Percentiles rank a stretch among this genome's conserved stretches.
Evolutionary conservation across 2,797 vertebrate species (phyloP).

Genomic region (Fratercula arctica): DNA sequence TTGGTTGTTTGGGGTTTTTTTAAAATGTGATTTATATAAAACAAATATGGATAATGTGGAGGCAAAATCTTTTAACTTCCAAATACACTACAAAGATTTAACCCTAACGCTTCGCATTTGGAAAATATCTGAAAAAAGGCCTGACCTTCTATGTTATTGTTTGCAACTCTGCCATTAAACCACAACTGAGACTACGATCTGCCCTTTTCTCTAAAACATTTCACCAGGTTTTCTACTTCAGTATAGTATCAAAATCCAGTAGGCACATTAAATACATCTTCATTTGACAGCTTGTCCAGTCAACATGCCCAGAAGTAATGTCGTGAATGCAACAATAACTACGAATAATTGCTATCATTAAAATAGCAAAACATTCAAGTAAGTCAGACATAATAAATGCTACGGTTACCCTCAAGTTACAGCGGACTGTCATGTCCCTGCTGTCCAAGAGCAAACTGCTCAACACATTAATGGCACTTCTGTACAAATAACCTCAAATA

Average conservation of each 20-base stretch:
- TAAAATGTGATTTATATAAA: neutral
- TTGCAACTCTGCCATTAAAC: neutral
- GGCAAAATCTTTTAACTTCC: neutral
- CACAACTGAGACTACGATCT: neutral
- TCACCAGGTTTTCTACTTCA: neutral
- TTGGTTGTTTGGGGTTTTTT: neutral
- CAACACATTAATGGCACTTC: neutral
- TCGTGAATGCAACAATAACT: neutral
- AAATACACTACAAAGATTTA: neutral
- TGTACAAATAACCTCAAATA: conserved; percentile 24
- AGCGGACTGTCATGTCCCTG: neutral
- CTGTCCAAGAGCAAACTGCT: neutral
- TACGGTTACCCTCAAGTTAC: neutral
- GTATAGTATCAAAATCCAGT: neutral
- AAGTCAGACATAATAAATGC: neutral
- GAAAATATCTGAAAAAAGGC: neutral
- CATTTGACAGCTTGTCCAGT: neutral
- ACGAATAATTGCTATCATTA: neutral
- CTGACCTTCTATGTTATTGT: neutral
- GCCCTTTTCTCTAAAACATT: neutral
- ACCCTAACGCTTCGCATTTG: neutral
- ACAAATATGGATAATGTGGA: neutral
- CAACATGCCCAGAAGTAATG: neutral
- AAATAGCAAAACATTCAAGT: neutral
- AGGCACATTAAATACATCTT: neutral